Evolutionary conservation across 2,797 vertebrate genomes (phyloP), one percentile per base, ranked within the genome.

Genomic region (Pampus argenteus): DNA sequence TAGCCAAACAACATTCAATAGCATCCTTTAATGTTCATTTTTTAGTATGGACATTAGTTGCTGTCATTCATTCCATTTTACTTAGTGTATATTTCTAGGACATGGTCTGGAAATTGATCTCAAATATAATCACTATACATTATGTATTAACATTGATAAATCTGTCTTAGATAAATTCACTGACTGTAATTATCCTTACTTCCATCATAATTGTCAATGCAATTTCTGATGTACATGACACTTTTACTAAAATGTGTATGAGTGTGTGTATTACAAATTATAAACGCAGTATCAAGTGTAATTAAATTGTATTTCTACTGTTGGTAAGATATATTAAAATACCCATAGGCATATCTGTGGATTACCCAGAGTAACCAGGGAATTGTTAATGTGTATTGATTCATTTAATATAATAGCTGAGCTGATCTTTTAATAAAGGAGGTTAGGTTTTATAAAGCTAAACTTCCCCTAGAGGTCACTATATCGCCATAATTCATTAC

Each of bases 401-500:
- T 15, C 6, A 45, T 23, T 44, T 6, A 44, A 44, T 44, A 18
- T 25, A 29, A 55, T 63, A 22, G 23, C 4, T 44, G 34, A 66
- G 66, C 25, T 38, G n/a, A 22, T 11, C 14, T 18, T 64, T 45
- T 23, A 56, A 49, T 44, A 10, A 18, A 17, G 40, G 14, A 17
- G 38, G 40, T 44, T 44, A 7, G 2, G n/a, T 58, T 51, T 34
- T 42, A 50, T 47, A 26, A 25, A 44, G 3, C 29, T 3, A 62
- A 49, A 17, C 15, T 0, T 9, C 67, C 84, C 2, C 74, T 78
- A 87, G 85, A 74, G 66, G 68, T 69, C 82, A 48, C 62, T 65
- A 28, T 66, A 23, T 38, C 1, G 1, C 55, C 63, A 26, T 25
- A 0, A 34, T 23, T n/a, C 17, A 5, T 50, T 69, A 60, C 18